phyloP scores from a whole-genome alignment of 2,113 vertebrate genomes.

The Campylorhamphus procurvoides region DNA sequence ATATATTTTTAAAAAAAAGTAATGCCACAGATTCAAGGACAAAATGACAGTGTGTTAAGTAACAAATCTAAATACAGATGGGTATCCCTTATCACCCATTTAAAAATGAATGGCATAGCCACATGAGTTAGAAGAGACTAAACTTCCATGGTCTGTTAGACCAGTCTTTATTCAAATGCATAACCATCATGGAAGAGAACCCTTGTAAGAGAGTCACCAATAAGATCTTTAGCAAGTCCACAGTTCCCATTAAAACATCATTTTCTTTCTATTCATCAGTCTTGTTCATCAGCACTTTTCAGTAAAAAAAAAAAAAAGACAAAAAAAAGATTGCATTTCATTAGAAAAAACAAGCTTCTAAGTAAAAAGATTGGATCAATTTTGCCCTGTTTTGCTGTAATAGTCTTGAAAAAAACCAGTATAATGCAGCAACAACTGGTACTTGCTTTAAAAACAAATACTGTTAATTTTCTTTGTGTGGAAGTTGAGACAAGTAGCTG shows the following conservation, averaged over 20 bases:
- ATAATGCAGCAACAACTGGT: background rate
- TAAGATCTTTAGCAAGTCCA: background rate
- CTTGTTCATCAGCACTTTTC: accelerated
- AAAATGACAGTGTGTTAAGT: background rate
- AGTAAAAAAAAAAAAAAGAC: background rate
- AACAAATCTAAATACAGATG: background rate
- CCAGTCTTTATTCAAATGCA: background rate
- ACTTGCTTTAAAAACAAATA: background rate
- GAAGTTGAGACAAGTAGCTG: background rate
- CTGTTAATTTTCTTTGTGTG: background rate
- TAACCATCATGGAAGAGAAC: background rate
- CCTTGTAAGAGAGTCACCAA: background rate
- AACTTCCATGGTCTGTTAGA: background rate
- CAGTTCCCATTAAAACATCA: background rate
- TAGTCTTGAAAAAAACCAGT: background rate
- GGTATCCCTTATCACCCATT: background rate
- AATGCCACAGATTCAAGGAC: background rate
- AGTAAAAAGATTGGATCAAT: background rate
- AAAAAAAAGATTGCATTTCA: background rate
- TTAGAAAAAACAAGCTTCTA: background rate
- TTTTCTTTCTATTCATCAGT: background rate
- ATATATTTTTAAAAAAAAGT: background rate
- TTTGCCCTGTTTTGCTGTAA: background rate
- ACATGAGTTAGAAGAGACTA: background rate
- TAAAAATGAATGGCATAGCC: background rate